These are phyloP conservation scores for Pao palembangensis DNA, from an alignment of 2,113 vertebrate species.

Conservation along the genomic window DNA sequence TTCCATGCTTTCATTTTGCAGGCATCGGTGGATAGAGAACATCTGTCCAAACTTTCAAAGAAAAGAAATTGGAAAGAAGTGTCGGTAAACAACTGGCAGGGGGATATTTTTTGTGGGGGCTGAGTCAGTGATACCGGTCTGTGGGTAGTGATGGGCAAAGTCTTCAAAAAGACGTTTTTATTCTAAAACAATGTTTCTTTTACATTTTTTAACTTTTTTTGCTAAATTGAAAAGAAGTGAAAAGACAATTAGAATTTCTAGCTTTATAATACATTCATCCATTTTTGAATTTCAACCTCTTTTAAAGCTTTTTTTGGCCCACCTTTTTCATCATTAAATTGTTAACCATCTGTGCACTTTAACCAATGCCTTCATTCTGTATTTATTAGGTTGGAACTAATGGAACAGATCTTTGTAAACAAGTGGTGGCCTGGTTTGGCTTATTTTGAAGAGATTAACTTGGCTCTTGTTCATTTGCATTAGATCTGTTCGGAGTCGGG, in stretches of 20 bases:
- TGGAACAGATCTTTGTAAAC: constrained; percentile 19
- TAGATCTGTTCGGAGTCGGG: constrained; percentile 26
- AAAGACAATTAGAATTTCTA: neutral
- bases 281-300: no score
- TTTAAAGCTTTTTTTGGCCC: no score
- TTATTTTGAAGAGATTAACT: constrained; percentile 45
- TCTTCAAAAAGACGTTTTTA: no score
- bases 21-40: neutral
- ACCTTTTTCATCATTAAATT: constrained; percentile 11
- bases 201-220: no score
- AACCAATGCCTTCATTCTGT: constrained; percentile 8
- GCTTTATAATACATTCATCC: neutral
- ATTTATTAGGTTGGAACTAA: neutral
- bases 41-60: neutral
- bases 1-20: neutral
- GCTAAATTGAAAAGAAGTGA: neutral
- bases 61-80: neutral
- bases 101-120: no score
- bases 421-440: constrained; percentile 21
- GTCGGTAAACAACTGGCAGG: no score
- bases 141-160: no score
- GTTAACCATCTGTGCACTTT: constrained; percentile 17
- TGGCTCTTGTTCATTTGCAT: constrained; percentile 52
- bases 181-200: no score
- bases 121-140: no score